Evolutionary conservation across 2,113 vertebrate genomes (phyloP).

Genomic region (Rutilus rutilus): DNA sequence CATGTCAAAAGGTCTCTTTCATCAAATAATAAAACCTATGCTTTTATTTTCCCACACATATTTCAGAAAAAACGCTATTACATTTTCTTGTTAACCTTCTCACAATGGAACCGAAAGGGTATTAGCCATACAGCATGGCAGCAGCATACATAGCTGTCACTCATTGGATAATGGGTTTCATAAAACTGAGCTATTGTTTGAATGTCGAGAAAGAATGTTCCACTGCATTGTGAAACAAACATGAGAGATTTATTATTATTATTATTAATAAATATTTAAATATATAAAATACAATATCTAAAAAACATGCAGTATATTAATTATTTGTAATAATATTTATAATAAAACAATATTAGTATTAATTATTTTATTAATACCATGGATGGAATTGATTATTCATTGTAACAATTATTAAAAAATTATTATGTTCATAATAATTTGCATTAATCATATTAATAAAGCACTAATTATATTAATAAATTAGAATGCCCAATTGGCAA

Average conservation of each 20-base stretch:
- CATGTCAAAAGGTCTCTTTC: conserved; percentile 55
- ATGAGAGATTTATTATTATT: not conserved
- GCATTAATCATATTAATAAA: not conserved
- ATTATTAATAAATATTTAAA: not conserved
- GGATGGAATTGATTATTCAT: not conserved
- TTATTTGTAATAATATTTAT: not conserved
- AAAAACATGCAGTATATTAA: not conserved
- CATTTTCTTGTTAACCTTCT: conserved; percentile 45
- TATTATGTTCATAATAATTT: too few species aligned
- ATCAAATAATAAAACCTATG: conserved; percentile 32
- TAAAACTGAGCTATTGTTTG: conserved; percentile 28
- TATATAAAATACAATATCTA: not conserved
- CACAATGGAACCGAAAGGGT: conserved; percentile 25
- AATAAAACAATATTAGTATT: not conserved
- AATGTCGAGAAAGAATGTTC: not conserved
- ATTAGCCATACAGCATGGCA: conserved; percentile 8
- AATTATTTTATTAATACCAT: not conserved
- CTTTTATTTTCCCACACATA: conserved; percentile 32
- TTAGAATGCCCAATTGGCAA: not conserved
- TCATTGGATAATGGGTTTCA: conserved; percentile 43
- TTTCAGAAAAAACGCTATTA: conserved; percentile 33
- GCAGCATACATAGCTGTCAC: conserved; percentile 42
- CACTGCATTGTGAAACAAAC: not conserved
- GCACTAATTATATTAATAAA: not conserved
- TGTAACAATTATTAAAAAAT: not conserved